Percentiles rank a stretch among this genome's conserved stretches.
Evolutionary conservation across 1,140 invertebrate genomes (phyloP).

Genomic region (Hirudo medicinalis): DNA sequence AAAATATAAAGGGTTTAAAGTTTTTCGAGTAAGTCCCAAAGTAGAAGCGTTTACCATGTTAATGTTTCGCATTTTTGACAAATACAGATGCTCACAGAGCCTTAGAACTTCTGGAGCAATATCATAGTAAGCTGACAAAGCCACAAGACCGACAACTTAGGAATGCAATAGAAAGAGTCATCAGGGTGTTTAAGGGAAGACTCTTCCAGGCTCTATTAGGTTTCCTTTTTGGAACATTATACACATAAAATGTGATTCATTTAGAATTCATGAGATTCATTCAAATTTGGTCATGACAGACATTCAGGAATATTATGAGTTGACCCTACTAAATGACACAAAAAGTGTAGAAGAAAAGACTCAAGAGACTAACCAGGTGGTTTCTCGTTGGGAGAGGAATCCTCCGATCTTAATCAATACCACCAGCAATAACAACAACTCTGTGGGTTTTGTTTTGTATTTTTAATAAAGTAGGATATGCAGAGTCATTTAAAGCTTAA

Average conservation of each 20-base stretch:
- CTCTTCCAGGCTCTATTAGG: slow-evolving; percentile 90
- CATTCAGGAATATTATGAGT: slow-evolving; percentile 96
- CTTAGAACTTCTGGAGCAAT: slow-evolving; percentile 88
- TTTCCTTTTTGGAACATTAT: slow-evolving; percentile 47
- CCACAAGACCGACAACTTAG: slow-evolving; percentile 83
- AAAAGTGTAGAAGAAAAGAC: slow-evolving; percentile 90
- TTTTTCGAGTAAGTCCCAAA: too few relatives aligned
- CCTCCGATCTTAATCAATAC: slow-evolving; percentile 28
- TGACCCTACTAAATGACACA: slow-evolving; percentile 82
- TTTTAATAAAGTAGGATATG: not conserved
- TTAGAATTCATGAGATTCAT: not conserved
- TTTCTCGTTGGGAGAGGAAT: slow-evolving; percentile 68
- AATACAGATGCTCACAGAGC: slow-evolving; percentile 80
- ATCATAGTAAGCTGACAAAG: slow-evolving; percentile 76
- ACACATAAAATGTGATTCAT: too few relatives aligned
- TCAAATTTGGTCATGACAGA: slow-evolving; percentile 49
- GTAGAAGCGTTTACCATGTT: too few relatives aligned
- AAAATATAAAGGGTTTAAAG: too few relatives aligned
- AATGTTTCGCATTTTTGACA: too few relatives aligned
- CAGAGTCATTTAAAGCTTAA: not conserved
- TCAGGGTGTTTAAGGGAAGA: slow-evolving; percentile 88
- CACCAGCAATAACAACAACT: slow-evolving; percentile 25
- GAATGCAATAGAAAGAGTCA: slow-evolving; percentile 86
- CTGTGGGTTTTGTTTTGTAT: not conserved
- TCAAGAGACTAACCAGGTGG: slow-evolving; percentile 81